A percentile compares a stretch with the other conserved stretches of the same genome.
Evolutionary conservation across 2,888 invertebrate genomes (phyloP).

Genomic region (Oscheius sp.): DNA sequence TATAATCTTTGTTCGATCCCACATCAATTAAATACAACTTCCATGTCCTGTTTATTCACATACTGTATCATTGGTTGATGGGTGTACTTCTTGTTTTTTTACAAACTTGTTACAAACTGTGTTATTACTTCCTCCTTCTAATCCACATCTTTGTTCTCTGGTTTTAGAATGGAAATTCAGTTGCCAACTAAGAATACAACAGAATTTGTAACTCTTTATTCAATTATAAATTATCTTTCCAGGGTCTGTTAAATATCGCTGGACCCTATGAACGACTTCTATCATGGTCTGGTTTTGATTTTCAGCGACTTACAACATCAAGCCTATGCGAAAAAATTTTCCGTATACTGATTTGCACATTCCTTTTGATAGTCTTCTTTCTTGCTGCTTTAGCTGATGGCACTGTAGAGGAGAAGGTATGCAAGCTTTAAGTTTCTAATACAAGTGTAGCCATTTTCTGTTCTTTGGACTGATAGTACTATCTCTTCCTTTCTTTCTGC

Average conservation of each 20-base stretch:
- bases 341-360: background rate
- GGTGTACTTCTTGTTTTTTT: too few relatives aligned
- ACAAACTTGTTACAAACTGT: too few relatives aligned
- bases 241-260: background rate
- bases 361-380: background rate
- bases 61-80: too few relatives aligned
- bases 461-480: slow-evolving; percentile 17
- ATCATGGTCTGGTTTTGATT: slow-evolving; percentile 5
- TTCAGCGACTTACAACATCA: background rate
- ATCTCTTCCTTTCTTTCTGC: slow-evolving; percentile 1
- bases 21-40: too few relatives aligned
- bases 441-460: slow-evolving; percentile 15
- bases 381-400: background rate
- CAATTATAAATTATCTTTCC: background rate
- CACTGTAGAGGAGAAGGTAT: background rate
- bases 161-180: background rate
- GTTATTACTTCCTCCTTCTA: too few relatives aligned
- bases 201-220: background rate
- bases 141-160: too few relatives aligned
- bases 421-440: background rate
- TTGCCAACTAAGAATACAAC: background rate
- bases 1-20: too few relatives aligned
- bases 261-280: background rate
- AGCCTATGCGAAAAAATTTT: background rate
- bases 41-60: too few relatives aligned